Evolutionary conservation across 2,797 vertebrate genomes (phyloP).

Genomic region (Danionella dracula): DNA sequence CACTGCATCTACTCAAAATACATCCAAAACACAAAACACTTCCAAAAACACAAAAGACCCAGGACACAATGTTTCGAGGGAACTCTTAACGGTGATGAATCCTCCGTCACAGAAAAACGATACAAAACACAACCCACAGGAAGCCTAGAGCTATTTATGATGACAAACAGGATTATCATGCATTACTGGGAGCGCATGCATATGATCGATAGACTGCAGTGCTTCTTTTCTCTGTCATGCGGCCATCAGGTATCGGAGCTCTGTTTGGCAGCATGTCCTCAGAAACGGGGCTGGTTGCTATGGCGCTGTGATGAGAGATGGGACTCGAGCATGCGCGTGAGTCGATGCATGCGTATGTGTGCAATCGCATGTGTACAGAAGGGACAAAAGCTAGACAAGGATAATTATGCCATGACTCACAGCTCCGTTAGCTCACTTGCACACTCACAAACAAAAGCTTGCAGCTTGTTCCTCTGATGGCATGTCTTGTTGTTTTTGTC

Average conservation of each 20-base stretch:
- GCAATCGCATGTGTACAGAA: not conserved
- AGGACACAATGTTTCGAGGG: too few relatives aligned
- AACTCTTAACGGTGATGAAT: not conserved
- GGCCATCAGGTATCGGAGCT: slow-evolving; percentile 52
- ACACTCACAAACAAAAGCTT: not conserved
- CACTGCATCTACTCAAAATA: too few relatives aligned
- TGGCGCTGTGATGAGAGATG: slow-evolving; percentile 51
- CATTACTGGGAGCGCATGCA: slow-evolving; percentile 11
- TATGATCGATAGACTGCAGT: not conserved
- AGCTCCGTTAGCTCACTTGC: not conserved
- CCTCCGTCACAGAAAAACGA: not conserved
- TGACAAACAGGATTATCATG: slow-evolving; percentile 15
- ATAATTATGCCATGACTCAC: slow-evolving; percentile 5
- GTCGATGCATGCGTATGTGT: not conserved
- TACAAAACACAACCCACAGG: not conserved
- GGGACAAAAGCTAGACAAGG: slow-evolving; percentile 28
- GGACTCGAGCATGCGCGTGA: not conserved
- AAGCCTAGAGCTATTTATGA: slow-evolving; percentile 1
- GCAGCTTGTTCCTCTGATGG: slow-evolving; percentile 6
- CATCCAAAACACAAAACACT: too few relatives aligned
- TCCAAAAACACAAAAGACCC: too few relatives aligned
- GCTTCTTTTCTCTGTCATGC: slow-evolving; percentile 1
- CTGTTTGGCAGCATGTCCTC: slow-evolving; percentile 45
- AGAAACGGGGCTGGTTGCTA: slow-evolving; percentile 54
- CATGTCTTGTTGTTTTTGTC: not conserved